Conservation (phyloP, 30 jellyfish, hydroid and myxozoan genomes). For the Morbakka virulenta region DNA sequence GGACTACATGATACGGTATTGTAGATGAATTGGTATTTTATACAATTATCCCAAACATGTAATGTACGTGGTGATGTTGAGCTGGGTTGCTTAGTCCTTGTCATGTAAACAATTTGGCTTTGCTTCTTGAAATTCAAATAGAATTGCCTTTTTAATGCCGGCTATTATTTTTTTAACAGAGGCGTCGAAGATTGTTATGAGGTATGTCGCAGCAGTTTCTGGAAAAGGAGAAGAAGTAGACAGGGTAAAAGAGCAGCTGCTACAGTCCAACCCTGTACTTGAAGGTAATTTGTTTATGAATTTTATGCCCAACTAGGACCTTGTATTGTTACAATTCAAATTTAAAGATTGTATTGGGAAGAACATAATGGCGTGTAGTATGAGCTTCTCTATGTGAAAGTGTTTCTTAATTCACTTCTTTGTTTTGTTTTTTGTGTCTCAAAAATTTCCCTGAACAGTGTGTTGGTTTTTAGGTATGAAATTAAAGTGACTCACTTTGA, state of each 20-base stretch:
- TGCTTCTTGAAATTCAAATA: neutral
- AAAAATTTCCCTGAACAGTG: no score
- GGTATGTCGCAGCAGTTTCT: conserved; percentile 97
- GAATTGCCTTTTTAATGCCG: neutral
- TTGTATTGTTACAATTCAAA: no score
- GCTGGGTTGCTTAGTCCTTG: neutral
- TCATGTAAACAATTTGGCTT: neutral
- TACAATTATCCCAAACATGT: neutral
- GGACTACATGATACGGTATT: neutral
- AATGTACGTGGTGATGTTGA: no score
- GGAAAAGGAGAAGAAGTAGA: conserved; percentile 93
- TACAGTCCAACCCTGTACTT: conserved; percentile 95
- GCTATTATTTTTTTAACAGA: conserved; percentile 33
- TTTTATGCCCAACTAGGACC: no score
- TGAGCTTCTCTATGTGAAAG: no score
- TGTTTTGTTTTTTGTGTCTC: no score
- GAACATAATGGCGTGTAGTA: no score
- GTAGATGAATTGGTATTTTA: neutral
- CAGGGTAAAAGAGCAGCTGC: conserved; percentile 87
- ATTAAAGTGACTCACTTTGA: no score
- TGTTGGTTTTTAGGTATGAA: no score
- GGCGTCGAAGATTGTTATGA: conserved; percentile 98
- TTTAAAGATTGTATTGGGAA: no score
- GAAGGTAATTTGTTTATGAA: conserved; percentile 90
- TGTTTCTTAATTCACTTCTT: no score